A percentile compares a stretch with the other conserved stretches of the same genome.
Evolutionary conservation across 2,888 invertebrate genomes (phyloP).

Genomic region (Pteria penguin): DNA sequence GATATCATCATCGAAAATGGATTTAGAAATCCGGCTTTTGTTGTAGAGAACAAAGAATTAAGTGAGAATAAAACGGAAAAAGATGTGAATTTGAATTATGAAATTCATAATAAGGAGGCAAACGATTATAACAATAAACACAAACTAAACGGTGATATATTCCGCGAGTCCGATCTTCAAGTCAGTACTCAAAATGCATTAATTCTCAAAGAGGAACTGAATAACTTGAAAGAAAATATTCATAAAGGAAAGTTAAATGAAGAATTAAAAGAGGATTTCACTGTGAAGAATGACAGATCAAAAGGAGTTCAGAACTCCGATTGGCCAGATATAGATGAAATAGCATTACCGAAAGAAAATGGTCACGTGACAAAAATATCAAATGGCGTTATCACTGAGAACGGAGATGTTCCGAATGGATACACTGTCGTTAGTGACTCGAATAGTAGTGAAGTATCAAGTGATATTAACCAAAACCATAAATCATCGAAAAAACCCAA

Average conservation of each 20-base stretch:
- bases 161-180: background rate
- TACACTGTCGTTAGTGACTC: background rate
- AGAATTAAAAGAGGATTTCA: background rate
- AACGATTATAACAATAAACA: background rate
- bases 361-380: background rate
- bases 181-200: background rate
- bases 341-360: conserved; percentile 29
- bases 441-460: background rate
- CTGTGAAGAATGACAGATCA: background rate
- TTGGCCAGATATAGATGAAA: conserved; percentile 50
- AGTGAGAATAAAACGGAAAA: background rate
- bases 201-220: conserved; percentile 9
- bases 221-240: background rate
- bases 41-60: background rate
- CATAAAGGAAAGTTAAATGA: background rate
- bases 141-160: background rate
- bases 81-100: conserved; percentile 1
- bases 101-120: background rate
- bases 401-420: conserved; percentile 20
- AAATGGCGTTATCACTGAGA: conserved; percentile 1
- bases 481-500: conserved; percentile 16
- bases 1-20: conserved; percentile 44
- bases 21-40: conserved; percentile 21
- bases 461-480: conserved; percentile 20
- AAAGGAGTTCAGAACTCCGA: conserved; percentile 22